Evolutionary conservation across 2,797 vertebrate genomes (phyloP).

Genomic region (Typhlichthys eigenmanni): DNA sequence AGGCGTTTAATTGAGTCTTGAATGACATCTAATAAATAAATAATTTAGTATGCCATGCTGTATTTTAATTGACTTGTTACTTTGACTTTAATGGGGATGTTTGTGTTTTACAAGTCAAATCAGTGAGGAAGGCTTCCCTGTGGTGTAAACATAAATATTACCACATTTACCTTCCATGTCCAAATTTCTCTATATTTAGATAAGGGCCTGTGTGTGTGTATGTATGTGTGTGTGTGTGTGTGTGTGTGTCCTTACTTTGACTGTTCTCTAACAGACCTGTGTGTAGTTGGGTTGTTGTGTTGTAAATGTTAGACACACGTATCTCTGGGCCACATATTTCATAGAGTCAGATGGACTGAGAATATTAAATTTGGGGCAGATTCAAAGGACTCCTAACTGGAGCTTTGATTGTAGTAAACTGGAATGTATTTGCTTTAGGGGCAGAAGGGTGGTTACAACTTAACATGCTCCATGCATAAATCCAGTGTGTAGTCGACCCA

Average conservation of each 20-base stretch:
- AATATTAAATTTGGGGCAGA: slow-evolving; percentile 37
- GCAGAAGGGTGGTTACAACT: background rate
- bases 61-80: background rate
- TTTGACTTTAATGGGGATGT: background rate
- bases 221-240: background rate
- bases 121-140: background rate
- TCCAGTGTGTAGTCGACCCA: background rate
- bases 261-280: slow-evolving; percentile 25
- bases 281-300: slow-evolving; percentile 20
- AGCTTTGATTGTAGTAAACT: slow-evolving; percentile 42
- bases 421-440: slow-evolving; percentile 37
- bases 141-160: slow-evolving; percentile 3
- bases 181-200: background rate
- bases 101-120: background rate
- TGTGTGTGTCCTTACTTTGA: slow-evolving; percentile 5
- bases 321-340: slow-evolving; percentile 24
- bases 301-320: slow-evolving; percentile 27
- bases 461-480: no score
- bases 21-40: background rate
- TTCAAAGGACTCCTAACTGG: slow-evolving; percentile 19
- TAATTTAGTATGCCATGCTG: background rate
- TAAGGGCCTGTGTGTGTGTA: background rate
- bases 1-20: no score
- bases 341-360: slow-evolving; percentile 23
- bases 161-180: slow-evolving; percentile 11